Evolutionary conservation across 2,797 vertebrate genomes (phyloP), one percentile per base, ranked within the genome.

Genomic region (Sternotherus odoratus): DNA sequence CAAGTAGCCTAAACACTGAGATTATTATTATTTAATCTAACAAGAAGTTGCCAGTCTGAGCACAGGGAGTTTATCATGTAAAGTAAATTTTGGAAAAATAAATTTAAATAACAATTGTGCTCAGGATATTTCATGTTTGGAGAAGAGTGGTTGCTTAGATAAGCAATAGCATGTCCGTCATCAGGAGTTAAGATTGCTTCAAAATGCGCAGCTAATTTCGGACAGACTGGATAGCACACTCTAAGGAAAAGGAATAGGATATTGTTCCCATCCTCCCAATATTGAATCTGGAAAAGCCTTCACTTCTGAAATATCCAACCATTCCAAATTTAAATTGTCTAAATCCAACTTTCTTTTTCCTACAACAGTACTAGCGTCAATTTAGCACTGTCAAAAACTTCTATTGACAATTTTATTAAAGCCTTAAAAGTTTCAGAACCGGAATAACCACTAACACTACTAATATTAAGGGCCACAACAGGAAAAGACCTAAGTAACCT

Each of bases 341-440:
- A 74, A 92, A 87, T 74, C 39, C 19, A 69, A 51, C 3, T 46
- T 95, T 63, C 16, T 92, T 82, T 46, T 92, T 50, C 84, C 80
- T 50, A 77, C 46, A 95, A 77, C 2, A 46, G 30, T 5, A 60
- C 10, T 69, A 39, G 60, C 60, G 7, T 54, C 28, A 60, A 77
- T 83, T 86, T 49, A 87, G 24, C 50, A 48, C 77, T 8, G 79
- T 49, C 1, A 49, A 79, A 93, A 89, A 4, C 8, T 8, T 83
- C 30, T 2, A 46, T 84, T 77, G 16, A 83, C 1, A 48, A 12
- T 86, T 91, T 77, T 77, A 79, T 74, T 30, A 75, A 90, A 77
- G 85, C 1, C 21, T 54, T 49, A 78, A 79, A 60, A 10, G 17
- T 30, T 86, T 86, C 90, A 83, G 78, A 90, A 81, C 56, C 12